Conservation (phyloP, 2,888 invertebrate genomes). For the Caradrina kadenii region DNA sequence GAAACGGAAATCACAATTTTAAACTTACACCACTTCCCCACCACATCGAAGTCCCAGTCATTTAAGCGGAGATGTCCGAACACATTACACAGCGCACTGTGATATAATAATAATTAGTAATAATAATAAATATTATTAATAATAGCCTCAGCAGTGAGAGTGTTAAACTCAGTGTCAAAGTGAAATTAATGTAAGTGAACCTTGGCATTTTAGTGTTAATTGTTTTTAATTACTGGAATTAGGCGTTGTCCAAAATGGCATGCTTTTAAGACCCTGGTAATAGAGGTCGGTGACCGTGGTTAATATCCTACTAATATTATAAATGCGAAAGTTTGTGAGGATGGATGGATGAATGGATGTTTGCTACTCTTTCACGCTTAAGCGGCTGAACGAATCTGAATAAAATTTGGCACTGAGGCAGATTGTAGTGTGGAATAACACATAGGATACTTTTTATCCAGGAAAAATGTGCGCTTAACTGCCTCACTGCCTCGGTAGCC, state of each 20-base stretch:
- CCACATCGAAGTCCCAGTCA: conserved; percentile 20
- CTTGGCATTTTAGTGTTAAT: neutral
- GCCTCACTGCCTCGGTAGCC: too few species aligned
- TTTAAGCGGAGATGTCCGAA: conserved; percentile 39
- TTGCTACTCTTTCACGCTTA: too few species aligned
- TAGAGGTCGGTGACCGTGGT: conserved; percentile 38
- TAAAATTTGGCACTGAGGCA: too few species aligned
- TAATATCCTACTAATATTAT: too few species aligned
- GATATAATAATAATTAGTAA: conserved; percentile 48
- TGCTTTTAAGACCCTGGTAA: neutral
- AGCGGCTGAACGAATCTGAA: too few species aligned
- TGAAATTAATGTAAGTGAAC: conserved; percentile 34
- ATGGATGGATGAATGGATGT: too few species aligned
- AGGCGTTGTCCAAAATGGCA: conserved; percentile 7
- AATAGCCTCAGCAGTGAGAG: conserved; percentile 42
- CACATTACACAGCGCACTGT: conserved; percentile 33
- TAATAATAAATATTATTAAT: conserved; percentile 49
- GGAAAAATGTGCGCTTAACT: too few species aligned
- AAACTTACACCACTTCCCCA: conserved; percentile 30
- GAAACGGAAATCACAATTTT: conserved; percentile 13
- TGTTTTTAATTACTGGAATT: neutral
- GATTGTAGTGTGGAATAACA: too few species aligned
- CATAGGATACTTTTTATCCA: too few species aligned
- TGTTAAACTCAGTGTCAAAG: conserved; percentile 32
- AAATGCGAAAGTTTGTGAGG: too few species aligned